phyloP scores from a whole-genome alignment of 2,888 invertebrate genomes.

The Sthenelais limicola region DNA sequence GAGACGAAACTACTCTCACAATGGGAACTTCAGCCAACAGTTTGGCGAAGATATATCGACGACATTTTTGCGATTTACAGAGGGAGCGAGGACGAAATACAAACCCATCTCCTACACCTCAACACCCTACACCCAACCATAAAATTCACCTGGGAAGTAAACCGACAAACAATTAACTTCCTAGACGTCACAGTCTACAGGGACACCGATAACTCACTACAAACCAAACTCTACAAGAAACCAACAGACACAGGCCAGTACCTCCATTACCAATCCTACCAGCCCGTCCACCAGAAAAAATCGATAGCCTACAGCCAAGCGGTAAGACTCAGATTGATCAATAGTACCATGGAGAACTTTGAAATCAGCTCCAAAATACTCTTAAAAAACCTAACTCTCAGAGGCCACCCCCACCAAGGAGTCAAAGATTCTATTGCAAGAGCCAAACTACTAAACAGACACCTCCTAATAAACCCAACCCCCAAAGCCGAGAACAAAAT shows the following conservation, averaged over 20 bases:
- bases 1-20: slow-evolving; percentile 41
- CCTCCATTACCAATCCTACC: neutral
- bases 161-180: neutral
- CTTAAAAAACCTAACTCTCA: neutral
- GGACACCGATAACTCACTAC: neutral
- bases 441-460: no score
- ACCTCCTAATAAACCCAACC: neutral
- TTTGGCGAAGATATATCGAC: slow-evolving; percentile 47
- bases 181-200: neutral
- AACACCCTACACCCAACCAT: neutral
- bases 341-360: neutral
- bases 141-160: neutral
- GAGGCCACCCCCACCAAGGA: neutral
- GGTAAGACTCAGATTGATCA: neutral
- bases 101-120: neutral
- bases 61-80: slow-evolving; percentile 50
- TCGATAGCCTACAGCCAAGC: neutral
- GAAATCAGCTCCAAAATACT: neutral
- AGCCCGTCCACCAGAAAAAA: neutral
- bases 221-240: slow-evolving; percentile 10
- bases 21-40: slow-evolving; percentile 10
- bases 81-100: neutral
- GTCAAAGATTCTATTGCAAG: no score
- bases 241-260: slow-evolving; percentile 12
- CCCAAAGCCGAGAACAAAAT: neutral